Percentiles rank a stretch among this genome's conserved stretches.
Evolutionary conservation across 2,797 vertebrate species (phyloP).

Genomic region (Poeciliopsis infans): DNA sequence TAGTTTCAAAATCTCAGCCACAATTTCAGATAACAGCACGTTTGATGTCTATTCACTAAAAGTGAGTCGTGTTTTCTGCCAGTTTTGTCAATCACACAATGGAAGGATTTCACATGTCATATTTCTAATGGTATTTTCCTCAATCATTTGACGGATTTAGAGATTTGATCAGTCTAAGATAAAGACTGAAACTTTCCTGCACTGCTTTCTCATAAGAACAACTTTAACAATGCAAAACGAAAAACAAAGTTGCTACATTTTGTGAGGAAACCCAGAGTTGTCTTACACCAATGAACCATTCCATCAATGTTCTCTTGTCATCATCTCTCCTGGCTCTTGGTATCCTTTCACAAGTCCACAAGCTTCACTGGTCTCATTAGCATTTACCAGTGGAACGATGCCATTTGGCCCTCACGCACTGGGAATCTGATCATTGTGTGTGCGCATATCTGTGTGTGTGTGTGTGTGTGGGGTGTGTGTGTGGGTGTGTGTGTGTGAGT

Average conservation of each 20-base stretch:
- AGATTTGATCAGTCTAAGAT: not conserved
- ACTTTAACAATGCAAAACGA: not conserved
- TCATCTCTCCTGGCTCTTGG: slow-evolving; percentile 67
- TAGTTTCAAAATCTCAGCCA: not conserved
- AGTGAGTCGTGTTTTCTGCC: not conserved
- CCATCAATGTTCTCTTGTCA: slow-evolving; percentile 71
- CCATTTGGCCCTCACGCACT: slow-evolving; percentile 75
- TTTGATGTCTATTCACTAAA: not conserved
- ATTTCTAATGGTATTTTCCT: not conserved
- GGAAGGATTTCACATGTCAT: not conserved
- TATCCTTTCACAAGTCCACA: slow-evolving; percentile 69
- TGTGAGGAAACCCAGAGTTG: slow-evolving; percentile 50
- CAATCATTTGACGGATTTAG: not conserved
- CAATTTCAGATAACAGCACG: not conserved
- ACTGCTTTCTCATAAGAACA: not conserved
- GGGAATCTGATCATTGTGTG: slow-evolving; percentile 74
- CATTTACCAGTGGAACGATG: slow-evolving; percentile 75
- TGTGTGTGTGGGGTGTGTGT: slow-evolving; percentile 48
- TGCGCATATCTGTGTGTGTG: slow-evolving; percentile 46
- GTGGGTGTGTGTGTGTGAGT: slow-evolving; percentile 53
- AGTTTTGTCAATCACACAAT: not conserved
- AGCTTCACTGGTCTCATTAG: slow-evolving; percentile 75
- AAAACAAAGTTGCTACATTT: slow-evolving; percentile 40
- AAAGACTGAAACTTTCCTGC: not conserved
- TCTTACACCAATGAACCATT: slow-evolving; percentile 61